phyloP scores from a whole-genome alignment of 2,797 vertebrate genomes.

The Chromobotia macracanthus region DNA sequence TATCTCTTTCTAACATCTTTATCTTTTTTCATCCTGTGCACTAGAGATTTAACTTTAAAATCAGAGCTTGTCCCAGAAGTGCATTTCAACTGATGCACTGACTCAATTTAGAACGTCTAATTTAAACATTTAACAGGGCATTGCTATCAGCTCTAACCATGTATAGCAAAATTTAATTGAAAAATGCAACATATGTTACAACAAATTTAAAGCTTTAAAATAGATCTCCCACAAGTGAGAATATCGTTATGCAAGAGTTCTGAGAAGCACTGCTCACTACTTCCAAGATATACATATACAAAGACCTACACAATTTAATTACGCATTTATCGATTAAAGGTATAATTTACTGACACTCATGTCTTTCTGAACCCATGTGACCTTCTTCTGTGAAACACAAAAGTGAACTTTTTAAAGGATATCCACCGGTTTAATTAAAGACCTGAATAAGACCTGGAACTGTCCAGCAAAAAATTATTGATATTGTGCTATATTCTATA shows the following conservation, averaged over 20 bases:
- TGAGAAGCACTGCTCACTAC: not conserved
- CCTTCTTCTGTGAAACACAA: too few species aligned
- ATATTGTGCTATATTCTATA: too few species aligned
- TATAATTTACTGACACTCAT: too few species aligned
- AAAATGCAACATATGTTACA: constrained; percentile 2
- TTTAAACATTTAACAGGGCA: constrained; percentile 8
- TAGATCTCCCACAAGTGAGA: not conserved
- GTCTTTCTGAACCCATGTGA: too few species aligned
- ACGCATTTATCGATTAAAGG: too few species aligned
- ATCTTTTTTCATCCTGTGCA: constrained; percentile 19
- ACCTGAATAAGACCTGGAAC: too few species aligned
- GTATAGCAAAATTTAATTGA: not conserved
- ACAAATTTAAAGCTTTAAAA: not conserved
- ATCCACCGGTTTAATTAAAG: too few species aligned
- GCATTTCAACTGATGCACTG: constrained; percentile 26
- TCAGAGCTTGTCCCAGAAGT: constrained; percentile 24
- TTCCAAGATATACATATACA: too few species aligned
- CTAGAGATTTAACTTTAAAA: constrained; percentile 31
- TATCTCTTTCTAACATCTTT: not conserved
- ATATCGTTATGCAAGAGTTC: not conserved
- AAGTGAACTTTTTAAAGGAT: too few species aligned
- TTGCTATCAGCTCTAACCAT: not conserved
- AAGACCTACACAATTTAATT: not conserved
- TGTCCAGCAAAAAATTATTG: too few species aligned
- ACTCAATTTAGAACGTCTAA: constrained; percentile 12